Base-by-base conservation (phyloP, 2,797 vertebrate species). In the Arctocebus calabarensis region DNA sequence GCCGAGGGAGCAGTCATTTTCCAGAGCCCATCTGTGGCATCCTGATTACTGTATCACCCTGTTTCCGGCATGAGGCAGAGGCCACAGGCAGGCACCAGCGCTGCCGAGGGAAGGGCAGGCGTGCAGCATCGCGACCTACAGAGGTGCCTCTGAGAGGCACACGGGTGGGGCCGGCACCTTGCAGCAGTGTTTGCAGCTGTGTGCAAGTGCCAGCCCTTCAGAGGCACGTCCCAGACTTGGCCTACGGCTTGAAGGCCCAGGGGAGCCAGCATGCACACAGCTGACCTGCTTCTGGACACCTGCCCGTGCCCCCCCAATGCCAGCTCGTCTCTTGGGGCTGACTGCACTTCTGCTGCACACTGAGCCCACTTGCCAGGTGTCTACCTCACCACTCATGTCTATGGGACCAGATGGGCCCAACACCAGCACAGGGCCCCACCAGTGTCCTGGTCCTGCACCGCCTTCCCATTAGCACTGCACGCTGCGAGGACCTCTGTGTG, bases 21-120 rank as follows among this genome's bases (percentile, higher is more conserved):
- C 98, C 97, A 97, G 97, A 97, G 97, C 95, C 98, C 48, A n/a
- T 55, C 14, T 77, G 75, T 96, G 96, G 98, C 97, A 94, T 97
- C 98, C 98, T 98, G 98, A 98, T 98, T 98, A 98, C 97, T 97
- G 93, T 97, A 97, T 98, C 98, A 97, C 96, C 97, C 97, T 17
- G 85, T 95, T 97, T 97, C 97, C 97, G 96, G 97, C 91, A 97
- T 37, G 94, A 96, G 93, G 96, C 85, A 96, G 93, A 96, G 95
- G 97, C 90, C 73, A 97, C 96, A 86, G 96, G 93, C 84, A 27
- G 90, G 93, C 2, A 57, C 77, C 5, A 0, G 83, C 61, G 88
- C 97, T 71, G 97, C 89, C 85, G 97, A 97, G 86, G 85, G 96
- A 98, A 98, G 95, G 96, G 97, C 78, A 90, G 82, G 88, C 96